Evolutionary conservation across 2,113 vertebrate species (phyloP).

Genomic region (Spilogale gracilis): DNA sequence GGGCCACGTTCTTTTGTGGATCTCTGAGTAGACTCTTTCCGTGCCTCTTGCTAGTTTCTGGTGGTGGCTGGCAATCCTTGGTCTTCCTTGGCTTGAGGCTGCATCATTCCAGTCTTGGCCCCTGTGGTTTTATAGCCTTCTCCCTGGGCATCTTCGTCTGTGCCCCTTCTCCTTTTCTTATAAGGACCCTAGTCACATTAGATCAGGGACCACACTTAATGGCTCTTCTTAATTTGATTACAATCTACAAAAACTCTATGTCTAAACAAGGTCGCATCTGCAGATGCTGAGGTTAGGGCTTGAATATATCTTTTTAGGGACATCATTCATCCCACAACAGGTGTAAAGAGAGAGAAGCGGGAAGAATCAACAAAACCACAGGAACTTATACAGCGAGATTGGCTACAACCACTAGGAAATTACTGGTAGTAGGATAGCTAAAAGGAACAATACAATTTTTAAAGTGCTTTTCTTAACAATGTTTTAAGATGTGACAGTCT

Average conservation of each 20-base stretch:
- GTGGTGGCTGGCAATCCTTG: not conserved
- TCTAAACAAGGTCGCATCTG: not conserved
- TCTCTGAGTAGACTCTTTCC: not conserved
- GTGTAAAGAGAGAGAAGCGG: not conserved
- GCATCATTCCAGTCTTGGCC: not conserved
- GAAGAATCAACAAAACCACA: not conserved
- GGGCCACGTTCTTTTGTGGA: too few species aligned
- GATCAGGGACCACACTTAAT: not conserved
- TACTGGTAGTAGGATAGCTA: not conserved
- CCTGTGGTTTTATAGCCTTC: not conserved
- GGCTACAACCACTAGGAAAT: not conserved
- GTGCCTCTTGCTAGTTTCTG: not conserved
- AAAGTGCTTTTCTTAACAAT: conserved; percentile 22
- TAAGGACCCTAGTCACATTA: not conserved
- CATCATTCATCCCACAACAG: not conserved
- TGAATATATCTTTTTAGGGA: not conserved
- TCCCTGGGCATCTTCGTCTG: not conserved
- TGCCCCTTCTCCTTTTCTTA: not conserved
- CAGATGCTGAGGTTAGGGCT: not conserved
- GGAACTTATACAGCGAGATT: not conserved
- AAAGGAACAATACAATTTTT: not conserved
- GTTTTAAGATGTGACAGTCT: not conserved
- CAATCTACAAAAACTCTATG: not conserved
- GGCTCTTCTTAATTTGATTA: conserved; percentile 10
- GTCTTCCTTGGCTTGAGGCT: not conserved